phyloP scores from a whole-genome alignment of 2,888 invertebrate genomes.

The Epinotia brunnichana region DNA sequence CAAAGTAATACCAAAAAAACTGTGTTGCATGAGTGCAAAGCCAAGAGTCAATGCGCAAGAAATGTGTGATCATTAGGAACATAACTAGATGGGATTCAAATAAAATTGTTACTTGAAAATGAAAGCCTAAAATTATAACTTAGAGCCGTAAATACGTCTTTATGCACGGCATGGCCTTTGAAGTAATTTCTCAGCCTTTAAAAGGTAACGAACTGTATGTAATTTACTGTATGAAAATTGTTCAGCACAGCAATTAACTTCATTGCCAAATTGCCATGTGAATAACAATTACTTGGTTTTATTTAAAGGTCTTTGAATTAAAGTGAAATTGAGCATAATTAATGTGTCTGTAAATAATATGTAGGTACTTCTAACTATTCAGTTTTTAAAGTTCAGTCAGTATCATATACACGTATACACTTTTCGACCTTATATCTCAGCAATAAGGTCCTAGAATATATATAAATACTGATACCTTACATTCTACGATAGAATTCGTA shows the following conservation, averaged over 20 bases:
- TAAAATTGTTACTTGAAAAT: not conserved
- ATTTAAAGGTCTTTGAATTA: not conserved
- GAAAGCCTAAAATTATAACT: not conserved
- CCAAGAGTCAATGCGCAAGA: too few relatives aligned
- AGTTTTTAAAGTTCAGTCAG: too few relatives aligned
- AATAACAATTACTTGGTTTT: not conserved
- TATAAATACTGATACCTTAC: too few relatives aligned
- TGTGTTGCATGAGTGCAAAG: too few relatives aligned
- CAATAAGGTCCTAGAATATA: too few relatives aligned
- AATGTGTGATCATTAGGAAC: too few relatives aligned
- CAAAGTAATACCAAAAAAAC: too few relatives aligned
- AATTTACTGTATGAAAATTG: constrained; percentile 2
- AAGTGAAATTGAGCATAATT: not conserved
- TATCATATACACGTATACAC: too few relatives aligned
- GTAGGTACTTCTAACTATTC: not conserved
- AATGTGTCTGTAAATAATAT: not conserved
- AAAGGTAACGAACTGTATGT: constrained; percentile 13
- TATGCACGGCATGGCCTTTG: not conserved
- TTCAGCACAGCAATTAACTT: not conserved
- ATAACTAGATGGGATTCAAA: not conserved
- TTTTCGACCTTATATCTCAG: too few relatives aligned
- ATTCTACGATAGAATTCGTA: too few relatives aligned
- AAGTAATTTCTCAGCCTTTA: constrained; percentile 1
- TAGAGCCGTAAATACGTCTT: not conserved
- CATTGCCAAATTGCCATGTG: not conserved